Conservation (phyloP, 2,888 invertebrate species). For the Ectemnius cavifrons region DNA sequence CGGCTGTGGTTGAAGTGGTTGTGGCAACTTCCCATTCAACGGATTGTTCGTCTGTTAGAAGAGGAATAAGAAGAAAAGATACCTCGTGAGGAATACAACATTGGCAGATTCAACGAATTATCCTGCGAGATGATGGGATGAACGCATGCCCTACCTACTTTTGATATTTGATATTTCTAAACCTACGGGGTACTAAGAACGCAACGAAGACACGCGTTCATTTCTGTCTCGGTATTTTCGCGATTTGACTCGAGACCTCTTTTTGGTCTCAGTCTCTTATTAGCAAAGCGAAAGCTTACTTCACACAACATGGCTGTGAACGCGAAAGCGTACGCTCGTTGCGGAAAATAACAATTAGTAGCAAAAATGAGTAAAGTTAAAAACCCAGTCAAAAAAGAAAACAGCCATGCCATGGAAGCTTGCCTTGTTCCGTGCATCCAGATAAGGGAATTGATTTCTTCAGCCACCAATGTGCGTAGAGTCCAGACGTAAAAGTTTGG, state of each 20-base stretch:
- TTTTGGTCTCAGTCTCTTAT: constrained; percentile 10
- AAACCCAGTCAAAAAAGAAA: constrained; percentile 50
- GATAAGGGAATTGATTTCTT: constrained; percentile 81
- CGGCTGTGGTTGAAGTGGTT: constrained; percentile 21
- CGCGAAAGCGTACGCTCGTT: constrained; percentile 59
- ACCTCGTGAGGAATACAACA: not conserved
- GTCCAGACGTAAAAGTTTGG: constrained; percentile 87
- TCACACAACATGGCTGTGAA: constrained; percentile 78
- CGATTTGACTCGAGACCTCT: not conserved
- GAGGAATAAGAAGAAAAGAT: not conserved
- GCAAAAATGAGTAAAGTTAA: constrained; percentile 55
- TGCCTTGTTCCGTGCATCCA: constrained; percentile 74
- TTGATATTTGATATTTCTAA: not conserved
- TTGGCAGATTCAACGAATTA: too few species aligned
- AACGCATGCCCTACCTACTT: not conserved
- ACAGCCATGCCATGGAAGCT: constrained; percentile 78
- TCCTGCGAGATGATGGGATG: too few species aligned
- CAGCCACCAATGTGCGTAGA: constrained; percentile 96
- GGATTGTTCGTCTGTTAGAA: constrained; percentile 56
- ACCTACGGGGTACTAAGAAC: constrained; percentile 4
- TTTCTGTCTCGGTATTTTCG: too few species aligned
- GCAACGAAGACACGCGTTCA: constrained; percentile 9
- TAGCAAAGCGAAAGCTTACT: constrained; percentile 76
- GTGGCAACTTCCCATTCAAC: constrained; percentile 65
- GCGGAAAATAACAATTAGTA: constrained; percentile 65